Percentiles rank a stretch among this genome's conserved stretches.
Conservation (phyloP, 2,113 vertebrate species). For the Polypterus senegalus region DNA sequence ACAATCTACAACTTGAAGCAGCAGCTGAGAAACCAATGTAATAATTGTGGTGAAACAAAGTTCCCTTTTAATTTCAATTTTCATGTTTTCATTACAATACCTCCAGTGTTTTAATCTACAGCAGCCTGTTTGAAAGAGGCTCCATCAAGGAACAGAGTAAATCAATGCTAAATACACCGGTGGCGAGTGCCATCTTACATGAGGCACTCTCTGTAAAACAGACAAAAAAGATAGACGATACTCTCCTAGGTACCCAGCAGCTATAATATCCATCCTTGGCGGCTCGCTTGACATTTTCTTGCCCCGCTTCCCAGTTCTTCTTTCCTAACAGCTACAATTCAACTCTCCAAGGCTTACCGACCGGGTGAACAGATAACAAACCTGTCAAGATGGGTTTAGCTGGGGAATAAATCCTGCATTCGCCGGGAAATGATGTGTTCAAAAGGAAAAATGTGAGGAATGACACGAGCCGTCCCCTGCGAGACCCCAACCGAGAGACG, state of each 20-base stretch:
- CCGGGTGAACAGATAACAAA: conserved; percentile 80
- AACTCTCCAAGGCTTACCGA: conserved; percentile 61
- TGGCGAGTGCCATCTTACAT: conserved; percentile 56
- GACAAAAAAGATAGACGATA: conserved; percentile 59
- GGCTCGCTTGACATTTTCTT: conserved; percentile 82
- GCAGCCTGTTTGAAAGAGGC: too few relatives aligned
- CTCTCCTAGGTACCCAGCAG: conserved; percentile 65
- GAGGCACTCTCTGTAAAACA: conserved; percentile 61
- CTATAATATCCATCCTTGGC: conserved; percentile 74
- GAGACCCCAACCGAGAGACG: conserved; percentile 46
- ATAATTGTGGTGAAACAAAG: too few relatives aligned
- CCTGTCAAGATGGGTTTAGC: conserved; percentile 71
- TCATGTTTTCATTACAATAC: too few relatives aligned
- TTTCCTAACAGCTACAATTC: conserved; percentile 56
- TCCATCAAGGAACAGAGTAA: conserved; percentile 24
- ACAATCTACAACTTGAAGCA: too few relatives aligned
- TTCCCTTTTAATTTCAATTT: too few relatives aligned
- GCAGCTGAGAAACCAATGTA: too few relatives aligned
- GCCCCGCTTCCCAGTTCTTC: conserved; percentile 58
- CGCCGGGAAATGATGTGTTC: conserved; percentile 65
- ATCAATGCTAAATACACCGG: conserved; percentile 53
- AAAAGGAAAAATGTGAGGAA: conserved; percentile 45
- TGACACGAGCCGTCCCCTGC: conserved; percentile 58
- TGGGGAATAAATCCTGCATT: conserved; percentile 62
- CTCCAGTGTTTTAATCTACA: too few relatives aligned